Evolutionary conservation across 2,797 vertebrate genomes (phyloP).

Genomic region (Neosalanx taihuensis): DNA sequence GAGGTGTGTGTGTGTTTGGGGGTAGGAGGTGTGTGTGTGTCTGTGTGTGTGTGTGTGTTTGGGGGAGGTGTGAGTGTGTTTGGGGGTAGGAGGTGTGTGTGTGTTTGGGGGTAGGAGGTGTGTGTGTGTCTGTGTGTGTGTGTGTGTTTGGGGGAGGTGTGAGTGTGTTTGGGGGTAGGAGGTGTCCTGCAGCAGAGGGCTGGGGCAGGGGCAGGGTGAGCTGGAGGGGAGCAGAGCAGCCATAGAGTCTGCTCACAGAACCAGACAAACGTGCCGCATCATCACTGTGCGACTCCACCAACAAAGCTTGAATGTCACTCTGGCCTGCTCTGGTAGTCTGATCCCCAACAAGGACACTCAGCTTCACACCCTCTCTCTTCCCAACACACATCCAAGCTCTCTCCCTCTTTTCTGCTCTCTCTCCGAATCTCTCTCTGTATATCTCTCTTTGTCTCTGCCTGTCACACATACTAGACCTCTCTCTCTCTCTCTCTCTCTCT

Average conservation of each 20-base stretch:
- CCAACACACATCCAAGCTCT: constrained; percentile 1
- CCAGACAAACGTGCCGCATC: constrained; percentile 46
- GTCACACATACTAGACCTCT: neutral
- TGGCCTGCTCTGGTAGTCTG: constrained; percentile 38
- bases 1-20: too few species aligned
- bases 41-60: too few species aligned
- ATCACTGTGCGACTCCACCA: constrained; percentile 44
- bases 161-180: neutral
- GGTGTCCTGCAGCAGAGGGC: constrained; percentile 24
- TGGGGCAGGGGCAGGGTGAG: constrained; percentile 9
- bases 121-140: too few species aligned
- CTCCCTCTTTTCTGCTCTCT: neutral
- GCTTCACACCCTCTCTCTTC: neutral
- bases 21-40: too few species aligned
- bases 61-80: too few species aligned
- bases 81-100: too few species aligned
- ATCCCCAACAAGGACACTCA: constrained; percentile 44
- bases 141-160: too few species aligned
- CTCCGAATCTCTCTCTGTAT: too few species aligned
- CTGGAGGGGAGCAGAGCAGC: neutral
- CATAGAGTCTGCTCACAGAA: constrained; percentile 5
- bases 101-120: too few species aligned
- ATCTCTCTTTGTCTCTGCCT: neutral
- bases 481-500: constrained; percentile 2
- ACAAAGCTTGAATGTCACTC: constrained; percentile 55